A percentile compares a stretch with the other conserved stretches of the same genome.
Evolutionary conservation across 2,888 invertebrate genomes (phyloP).

Genomic region (Cryptocheilus praepositus): DNA sequence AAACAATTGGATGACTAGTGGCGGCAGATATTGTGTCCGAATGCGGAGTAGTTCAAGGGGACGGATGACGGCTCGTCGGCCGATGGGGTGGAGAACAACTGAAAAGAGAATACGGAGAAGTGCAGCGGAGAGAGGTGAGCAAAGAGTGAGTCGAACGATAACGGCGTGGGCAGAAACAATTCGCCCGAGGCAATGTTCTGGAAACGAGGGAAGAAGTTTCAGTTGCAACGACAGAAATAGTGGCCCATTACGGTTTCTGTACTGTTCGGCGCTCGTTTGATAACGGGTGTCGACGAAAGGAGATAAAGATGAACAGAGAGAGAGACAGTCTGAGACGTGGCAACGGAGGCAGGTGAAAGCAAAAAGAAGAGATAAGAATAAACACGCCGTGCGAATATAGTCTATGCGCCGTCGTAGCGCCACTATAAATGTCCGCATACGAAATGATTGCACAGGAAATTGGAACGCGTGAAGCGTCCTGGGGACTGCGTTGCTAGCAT

Average conservation of each 20-base stretch:
- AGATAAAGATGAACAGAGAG: not conserved
- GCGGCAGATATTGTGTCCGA: constrained; percentile 45
- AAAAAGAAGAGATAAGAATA: not conserved
- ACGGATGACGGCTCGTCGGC: constrained; percentile 8
- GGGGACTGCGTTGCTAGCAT: too few species aligned
- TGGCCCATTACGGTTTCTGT: constrained; percentile 46
- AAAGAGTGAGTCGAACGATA: constrained; percentile 39
- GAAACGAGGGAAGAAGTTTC: constrained; percentile 56
- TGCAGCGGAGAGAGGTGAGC: not conserved
- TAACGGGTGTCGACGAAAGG: constrained; percentile 23
- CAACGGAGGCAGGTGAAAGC: too few species aligned
- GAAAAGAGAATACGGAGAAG: not conserved
- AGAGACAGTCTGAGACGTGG: too few species aligned
- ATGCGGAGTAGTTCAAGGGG: constrained; percentile 27
- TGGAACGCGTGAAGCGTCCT: too few species aligned
- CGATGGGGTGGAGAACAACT: constrained; percentile 10
- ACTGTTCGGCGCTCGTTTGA: constrained; percentile 33
- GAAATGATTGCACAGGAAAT: too few species aligned
- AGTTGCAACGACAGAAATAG: constrained; percentile 55
- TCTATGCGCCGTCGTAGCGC: too few species aligned
- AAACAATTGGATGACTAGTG: constrained; percentile 38
- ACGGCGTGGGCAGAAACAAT: constrained; percentile 53
- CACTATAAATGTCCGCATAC: too few species aligned
- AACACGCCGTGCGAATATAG: not conserved
- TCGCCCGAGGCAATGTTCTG: constrained; percentile 54